Base-by-base conservation (phyloP, 92 coral and sea anemone species). In the Epizoanthus scotinus region DNA sequence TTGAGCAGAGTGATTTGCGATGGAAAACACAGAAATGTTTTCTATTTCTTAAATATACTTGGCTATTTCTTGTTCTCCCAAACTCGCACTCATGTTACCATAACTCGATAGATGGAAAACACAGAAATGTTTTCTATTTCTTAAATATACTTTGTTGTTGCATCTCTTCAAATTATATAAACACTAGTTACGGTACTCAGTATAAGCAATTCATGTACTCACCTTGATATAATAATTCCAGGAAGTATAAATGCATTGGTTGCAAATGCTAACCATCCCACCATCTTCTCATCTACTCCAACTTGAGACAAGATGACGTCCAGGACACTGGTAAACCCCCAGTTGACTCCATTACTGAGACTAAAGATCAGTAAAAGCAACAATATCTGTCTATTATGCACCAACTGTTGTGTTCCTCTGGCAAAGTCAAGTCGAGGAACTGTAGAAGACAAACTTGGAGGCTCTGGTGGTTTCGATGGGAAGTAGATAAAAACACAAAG, bases 191-290 rank as follows among this genome's bases (percentile, higher is more conserved):
- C 5, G 3, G 0, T 34, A 34, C 1, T 1, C 4, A 4, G 6
- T 25, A 19, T 34, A 26, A n/a, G 71, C 31, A 6, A 24, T 26
- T 8, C 7, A 54, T 13, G 18, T 13, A 80, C 94, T 86, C 84
- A 94, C 98, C 93, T 85, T 9, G 98, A 94, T 74, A 94, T 85
- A 47, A 86, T 44, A 26, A 94, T 87, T 8, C 89, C 98, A 50
- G 93, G 88, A 72, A 91, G 85, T 8, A 96, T 83, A 2, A 94
- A 93, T 25, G 91, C 90, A 49, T 91, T 91, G 19, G 86, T 94
- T 56, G 81, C 89, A 68, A 94, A 92, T 18, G 97, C 98, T 55
- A 94, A 83, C 97, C 94, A 94, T 28, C 98, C 98, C 83, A 96
- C 98, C 27, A 91, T 81, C 82, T 91, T 94, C 72, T 92, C 94